These are phyloP conservation scores for Nicator chloris DNA, from an alignment of 2,113 vertebrate species.

Conservation along the genomic window DNA sequence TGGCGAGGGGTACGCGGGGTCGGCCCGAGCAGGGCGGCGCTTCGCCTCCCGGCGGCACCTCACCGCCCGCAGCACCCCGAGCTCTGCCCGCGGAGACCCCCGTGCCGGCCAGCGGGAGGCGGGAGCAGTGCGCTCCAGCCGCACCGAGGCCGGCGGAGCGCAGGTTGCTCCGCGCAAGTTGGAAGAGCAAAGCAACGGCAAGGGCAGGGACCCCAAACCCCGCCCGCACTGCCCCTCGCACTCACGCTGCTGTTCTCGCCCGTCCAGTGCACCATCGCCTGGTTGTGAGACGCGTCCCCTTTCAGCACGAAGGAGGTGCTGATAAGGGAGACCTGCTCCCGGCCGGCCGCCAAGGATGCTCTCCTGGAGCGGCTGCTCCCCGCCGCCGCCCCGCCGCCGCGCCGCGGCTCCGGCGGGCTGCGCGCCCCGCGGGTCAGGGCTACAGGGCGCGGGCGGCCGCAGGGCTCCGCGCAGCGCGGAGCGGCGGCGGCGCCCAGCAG, in stretches of 20 bases:
- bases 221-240: conserved; percentile 28
- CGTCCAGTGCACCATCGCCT: conserved; percentile 99
- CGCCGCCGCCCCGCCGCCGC: neutral
- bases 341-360: conserved; percentile 57
- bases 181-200: neutral
- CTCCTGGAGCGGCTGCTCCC: conserved; percentile 67
- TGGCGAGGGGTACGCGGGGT: neutral
- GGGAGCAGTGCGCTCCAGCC: neutral
- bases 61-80: neutral
- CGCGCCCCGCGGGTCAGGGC: conserved; percentile 6
- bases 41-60: neutral
- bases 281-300: conserved; percentile 96
- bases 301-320: conserved; percentile 97
- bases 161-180: neutral
- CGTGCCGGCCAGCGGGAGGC: neutral
- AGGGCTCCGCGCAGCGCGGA: too few relatives aligned
- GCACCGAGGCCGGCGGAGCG: neutral
- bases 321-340: conserved; percentile 81
- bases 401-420: conserved; percentile 45
- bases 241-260: conserved; percentile 98
- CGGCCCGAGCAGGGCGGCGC: neutral
- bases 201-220: neutral
- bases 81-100: neutral
- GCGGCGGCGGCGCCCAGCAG: neutral
- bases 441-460: neutral